phyloP scores from a whole-genome alignment of 92 coral and sea anemone species.

The Chrysogorgia sp. region DNA sequence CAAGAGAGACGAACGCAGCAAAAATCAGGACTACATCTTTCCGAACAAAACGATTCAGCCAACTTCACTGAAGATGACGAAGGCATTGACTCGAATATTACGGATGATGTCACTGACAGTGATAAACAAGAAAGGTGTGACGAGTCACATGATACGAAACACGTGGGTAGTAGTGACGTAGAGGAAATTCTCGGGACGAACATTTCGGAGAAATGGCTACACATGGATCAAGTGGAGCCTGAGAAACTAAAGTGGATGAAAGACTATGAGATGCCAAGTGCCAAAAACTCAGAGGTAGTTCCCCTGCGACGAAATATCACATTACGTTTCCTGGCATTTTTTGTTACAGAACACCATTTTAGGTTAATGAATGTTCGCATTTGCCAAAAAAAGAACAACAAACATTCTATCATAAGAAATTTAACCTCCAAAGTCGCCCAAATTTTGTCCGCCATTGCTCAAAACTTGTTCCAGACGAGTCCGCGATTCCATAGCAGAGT shows the following conservation, averaged over 20 bases:
- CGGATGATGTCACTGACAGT: slow-evolving; percentile 11
- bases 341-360: no score
- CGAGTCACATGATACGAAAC: not conserved
- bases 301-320: not conserved
- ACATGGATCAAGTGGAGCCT: slow-evolving; percentile 83
- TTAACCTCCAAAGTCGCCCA: no score
- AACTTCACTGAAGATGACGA: slow-evolving; percentile 3
- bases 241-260: slow-evolving; percentile 97
- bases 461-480: no score
- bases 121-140: not conserved
- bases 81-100: slow-evolving; percentile 34
- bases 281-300: slow-evolving; percentile 72
- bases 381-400: no score
- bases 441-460: no score
- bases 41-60: slow-evolving; percentile 23
- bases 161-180: slow-evolving; percentile 27
- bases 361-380: no score
- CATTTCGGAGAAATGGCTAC: slow-evolving; percentile 73
- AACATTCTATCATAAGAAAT: no score
- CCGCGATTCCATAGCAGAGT: no score
- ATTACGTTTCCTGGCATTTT: no score
- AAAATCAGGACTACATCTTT: not conserved
- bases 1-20: slow-evolving; percentile 37
- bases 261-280: slow-evolving; percentile 80
- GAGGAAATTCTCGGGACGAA: slow-evolving; percentile 49